Evolutionary conservation across 2,797 vertebrate species (phyloP).

Genomic region (Coranthus polyacanthus): DNA sequence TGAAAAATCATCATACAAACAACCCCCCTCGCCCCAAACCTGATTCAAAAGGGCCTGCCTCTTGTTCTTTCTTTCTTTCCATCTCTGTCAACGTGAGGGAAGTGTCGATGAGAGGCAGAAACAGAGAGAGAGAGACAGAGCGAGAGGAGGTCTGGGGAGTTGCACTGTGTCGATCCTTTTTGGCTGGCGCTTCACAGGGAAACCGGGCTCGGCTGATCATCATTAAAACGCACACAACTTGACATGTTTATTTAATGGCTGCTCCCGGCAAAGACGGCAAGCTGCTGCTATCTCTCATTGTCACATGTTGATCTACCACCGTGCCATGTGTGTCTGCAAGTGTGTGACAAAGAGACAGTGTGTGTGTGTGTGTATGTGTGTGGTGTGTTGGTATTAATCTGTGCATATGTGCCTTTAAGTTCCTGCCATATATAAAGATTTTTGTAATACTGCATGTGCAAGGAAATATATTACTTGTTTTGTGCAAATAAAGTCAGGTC

Average conservation of each 20-base stretch:
- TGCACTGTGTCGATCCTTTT: slow-evolving; percentile 82
- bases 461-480: slow-evolving; percentile 9
- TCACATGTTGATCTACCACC: slow-evolving; percentile 83
- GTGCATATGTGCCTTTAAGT: slow-evolving; percentile 53
- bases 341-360: slow-evolving; percentile 27
- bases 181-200: slow-evolving; percentile 82
- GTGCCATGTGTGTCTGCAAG: slow-evolving; percentile 68
- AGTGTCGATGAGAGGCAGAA: slow-evolving; percentile 72
- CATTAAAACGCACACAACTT: slow-evolving; percentile 85
- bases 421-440: slow-evolving; percentile 31
- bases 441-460: slow-evolving; percentile 18
- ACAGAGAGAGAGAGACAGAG: slow-evolving; percentile 39
- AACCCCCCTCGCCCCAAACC: slow-evolving; percentile 59
- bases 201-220: slow-evolving; percentile 81
- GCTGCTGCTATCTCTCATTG: slow-evolving; percentile 82
- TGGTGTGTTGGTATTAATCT: slow-evolving; percentile 56
- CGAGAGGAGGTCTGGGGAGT: slow-evolving; percentile 81
- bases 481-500: slow-evolving; percentile 44
- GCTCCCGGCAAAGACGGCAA: slow-evolving; percentile 83
- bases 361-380: slow-evolving; percentile 31
- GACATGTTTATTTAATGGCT: slow-evolving; percentile 87
- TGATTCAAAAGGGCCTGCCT: slow-evolving; percentile 78
- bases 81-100: slow-evolving; percentile 80
- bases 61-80: slow-evolving; percentile 77
- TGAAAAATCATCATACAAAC: slow-evolving; percentile 81